Evolutionary conservation across 2,113 vertebrate species (phyloP).

Genomic region (Gadus macrocephalus): DNA sequence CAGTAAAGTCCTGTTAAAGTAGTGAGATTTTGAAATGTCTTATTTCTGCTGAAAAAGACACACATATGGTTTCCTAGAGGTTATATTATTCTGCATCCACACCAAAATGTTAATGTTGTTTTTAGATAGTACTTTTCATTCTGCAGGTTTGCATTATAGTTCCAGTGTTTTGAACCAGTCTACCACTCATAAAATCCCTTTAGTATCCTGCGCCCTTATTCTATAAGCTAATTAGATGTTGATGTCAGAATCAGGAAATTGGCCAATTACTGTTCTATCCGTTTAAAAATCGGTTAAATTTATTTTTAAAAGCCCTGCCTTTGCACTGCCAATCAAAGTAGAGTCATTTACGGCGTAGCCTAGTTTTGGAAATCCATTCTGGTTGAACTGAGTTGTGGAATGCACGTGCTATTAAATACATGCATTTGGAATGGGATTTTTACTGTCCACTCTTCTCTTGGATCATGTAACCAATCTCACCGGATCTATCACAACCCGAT

Average conservation of each 20-base stretch:
- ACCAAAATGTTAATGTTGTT: conserved; percentile 16
- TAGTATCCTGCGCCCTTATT: not conserved
- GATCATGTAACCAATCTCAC: too few species aligned
- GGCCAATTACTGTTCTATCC: too few species aligned
- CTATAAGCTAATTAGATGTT: not conserved
- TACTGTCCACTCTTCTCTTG: too few species aligned
- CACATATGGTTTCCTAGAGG: conserved; percentile 50
- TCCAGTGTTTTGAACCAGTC: not conserved
- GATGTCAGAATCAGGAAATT: not conserved
- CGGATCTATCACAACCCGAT: too few species aligned
- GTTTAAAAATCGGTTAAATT: conserved; percentile 1
- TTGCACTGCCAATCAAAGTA: not conserved
- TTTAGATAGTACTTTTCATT: not conserved
- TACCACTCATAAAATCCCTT: not conserved
- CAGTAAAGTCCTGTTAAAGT: too few species aligned
- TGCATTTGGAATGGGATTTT: too few species aligned
- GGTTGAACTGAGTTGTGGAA: not conserved
- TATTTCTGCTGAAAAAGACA: conserved; percentile 51
- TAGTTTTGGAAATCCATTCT: not conserved
- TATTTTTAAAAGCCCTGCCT: not conserved
- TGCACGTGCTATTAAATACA: too few species aligned
- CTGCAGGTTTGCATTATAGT: not conserved
- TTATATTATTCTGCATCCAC: conserved; percentile 37
- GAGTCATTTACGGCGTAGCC: not conserved
- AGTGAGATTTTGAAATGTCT: too few species aligned